Conservation (phyloP, 2,888 invertebrate species). For the Smittia aterrima region DNA sequence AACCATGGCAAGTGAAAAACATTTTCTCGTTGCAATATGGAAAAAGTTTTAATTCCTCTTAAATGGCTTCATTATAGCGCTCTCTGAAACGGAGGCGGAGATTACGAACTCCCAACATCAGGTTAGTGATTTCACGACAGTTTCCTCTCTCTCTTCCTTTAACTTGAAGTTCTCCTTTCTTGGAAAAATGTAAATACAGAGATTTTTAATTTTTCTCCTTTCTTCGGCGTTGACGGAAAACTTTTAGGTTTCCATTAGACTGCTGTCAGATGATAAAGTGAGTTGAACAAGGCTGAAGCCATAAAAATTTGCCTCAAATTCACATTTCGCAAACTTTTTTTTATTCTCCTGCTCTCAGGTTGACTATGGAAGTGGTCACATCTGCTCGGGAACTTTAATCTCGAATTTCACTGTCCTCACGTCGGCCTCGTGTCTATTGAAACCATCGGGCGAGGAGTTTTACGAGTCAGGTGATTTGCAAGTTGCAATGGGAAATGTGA, state of each 20-base stretch:
- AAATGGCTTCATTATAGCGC: constrained; percentile 23
- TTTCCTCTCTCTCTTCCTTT: neutral
- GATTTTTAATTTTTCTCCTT: neutral
- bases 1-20: constrained; percentile 21
- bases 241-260: constrained; percentile 23
- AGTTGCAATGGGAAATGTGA: constrained; percentile 15
- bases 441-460: neutral
- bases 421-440: constrained; percentile 9
- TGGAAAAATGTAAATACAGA: constrained; percentile 15
- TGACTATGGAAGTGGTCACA: neutral
- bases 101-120: constrained; percentile 3
- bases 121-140: neutral
- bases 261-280: constrained; percentile 4
- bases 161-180: neutral
- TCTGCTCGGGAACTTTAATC: constrained; percentile 20
- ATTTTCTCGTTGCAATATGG: constrained; percentile 5
- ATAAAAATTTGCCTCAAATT: neutral
- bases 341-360: too few species aligned
- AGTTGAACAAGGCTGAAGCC: neutral
- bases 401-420: constrained; percentile 19
- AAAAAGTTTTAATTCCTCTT: constrained; percentile 21
- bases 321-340: neutral
- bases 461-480: constrained; percentile 10
- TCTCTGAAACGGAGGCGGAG: neutral
- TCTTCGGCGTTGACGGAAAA: neutral